These are phyloP conservation scores for Pyxicephalus adspersus DNA, from an alignment of 2,113 vertebrate genomes.

Conservation along the genomic window DNA sequence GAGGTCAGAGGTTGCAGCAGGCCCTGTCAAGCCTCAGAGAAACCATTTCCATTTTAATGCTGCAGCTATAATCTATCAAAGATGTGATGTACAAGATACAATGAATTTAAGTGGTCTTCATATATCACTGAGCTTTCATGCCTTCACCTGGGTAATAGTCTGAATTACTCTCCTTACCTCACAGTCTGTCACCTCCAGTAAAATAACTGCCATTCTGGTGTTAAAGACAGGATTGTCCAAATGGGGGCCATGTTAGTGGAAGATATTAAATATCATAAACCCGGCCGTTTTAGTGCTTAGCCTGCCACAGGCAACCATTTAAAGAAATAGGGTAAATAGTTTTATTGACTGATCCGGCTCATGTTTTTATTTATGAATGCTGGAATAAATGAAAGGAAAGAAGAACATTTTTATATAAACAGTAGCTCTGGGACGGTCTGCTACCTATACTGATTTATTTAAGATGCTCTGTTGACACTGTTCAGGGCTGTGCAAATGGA, in stretches of 20 bases:
- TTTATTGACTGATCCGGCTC: slow-evolving; percentile 58
- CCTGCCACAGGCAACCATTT: slow-evolving; percentile 56
- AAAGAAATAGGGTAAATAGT: slow-evolving; percentile 71
- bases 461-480: slow-evolving; percentile 31
- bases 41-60: slow-evolving; percentile 99
- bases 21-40: slow-evolving; percentile 86
- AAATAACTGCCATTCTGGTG: slow-evolving; percentile 78
- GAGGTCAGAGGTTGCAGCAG: slow-evolving; percentile 82
- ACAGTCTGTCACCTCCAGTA: slow-evolving; percentile 85
- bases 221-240: slow-evolving; percentile 83
- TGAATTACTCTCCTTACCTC: slow-evolving; percentile 88
- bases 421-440: neutral
- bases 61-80: slow-evolving; percentile 95
- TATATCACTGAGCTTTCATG: slow-evolving; percentile 87
- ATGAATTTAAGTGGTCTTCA: slow-evolving; percentile 90
- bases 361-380: slow-evolving; percentile 72
- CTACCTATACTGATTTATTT: slow-evolving; percentile 23
- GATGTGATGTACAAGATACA: slow-evolving; percentile 91
- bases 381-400: slow-evolving; percentile 60
- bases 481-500: neutral
- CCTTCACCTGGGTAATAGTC: slow-evolving; percentile 91
- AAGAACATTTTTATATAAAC: neutral
- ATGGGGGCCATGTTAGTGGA: slow-evolving; percentile 71
- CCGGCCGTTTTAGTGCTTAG: slow-evolving; percentile 70
- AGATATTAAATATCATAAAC: slow-evolving; percentile 78